Conservation (phyloP, 2,888 invertebrate species). For the Mesorhabditis sp. region DNA sequence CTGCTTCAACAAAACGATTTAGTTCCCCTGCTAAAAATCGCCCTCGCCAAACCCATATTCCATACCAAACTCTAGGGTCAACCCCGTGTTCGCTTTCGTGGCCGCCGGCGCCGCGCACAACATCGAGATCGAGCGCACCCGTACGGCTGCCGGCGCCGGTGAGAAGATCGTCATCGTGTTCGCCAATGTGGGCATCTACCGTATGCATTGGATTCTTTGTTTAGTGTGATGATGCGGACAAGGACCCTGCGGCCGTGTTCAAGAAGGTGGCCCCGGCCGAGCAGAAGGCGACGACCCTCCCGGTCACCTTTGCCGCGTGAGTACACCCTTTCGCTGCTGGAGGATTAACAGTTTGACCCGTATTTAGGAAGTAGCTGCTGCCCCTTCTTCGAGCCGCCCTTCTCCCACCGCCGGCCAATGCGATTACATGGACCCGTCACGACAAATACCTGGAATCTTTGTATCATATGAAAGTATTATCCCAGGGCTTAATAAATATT, state of each 20-base stretch:
- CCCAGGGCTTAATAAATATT: no score
- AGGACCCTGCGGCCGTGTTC: background rate
- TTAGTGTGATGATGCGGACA: background rate
- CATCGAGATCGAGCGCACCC: background rate
- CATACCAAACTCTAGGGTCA: background rate
- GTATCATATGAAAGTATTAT: no score
- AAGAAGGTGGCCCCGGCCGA: background rate
- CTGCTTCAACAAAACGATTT: no score
- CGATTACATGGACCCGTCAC: no score
- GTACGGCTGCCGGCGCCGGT: background rate
- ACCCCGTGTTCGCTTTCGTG: constrained; percentile 3
- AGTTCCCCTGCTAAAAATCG: no score
- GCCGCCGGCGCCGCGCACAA: background rate
- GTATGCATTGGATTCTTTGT: background rate
- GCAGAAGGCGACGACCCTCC: background rate
- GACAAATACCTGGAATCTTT: no score
- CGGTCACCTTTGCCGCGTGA: background rate
- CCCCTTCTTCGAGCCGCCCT: no score
- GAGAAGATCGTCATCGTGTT: background rate
- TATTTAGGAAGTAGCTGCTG: no score
- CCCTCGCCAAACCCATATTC: no score
- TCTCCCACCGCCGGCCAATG: no score
- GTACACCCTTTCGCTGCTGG: no score
- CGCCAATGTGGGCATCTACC: background rate
- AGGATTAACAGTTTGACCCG: no score